Evolutionary conservation across 2,113 vertebrate genomes (phyloP).

Genomic region (Brachypodius melanocephalos): DNA sequence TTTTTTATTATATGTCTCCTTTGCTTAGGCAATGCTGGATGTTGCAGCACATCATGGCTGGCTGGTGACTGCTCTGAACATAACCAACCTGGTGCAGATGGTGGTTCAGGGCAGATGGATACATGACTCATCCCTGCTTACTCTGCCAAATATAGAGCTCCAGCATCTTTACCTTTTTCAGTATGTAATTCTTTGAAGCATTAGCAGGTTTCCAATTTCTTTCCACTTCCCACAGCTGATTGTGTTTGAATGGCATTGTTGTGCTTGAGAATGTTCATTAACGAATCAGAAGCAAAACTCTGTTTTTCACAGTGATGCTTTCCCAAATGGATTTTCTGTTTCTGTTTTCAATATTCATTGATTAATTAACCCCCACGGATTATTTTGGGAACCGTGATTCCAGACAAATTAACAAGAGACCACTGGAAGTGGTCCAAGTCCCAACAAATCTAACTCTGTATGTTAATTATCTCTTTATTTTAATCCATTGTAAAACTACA

Average conservation of each 20-base stretch:
- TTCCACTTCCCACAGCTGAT: not conserved
- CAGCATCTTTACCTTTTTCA: slow-evolving; percentile 89
- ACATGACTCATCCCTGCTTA: slow-evolving; percentile 87
- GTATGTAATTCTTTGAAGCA: slow-evolving; percentile 66
- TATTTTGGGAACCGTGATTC: slow-evolving; percentile 1
- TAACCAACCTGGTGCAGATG: slow-evolving; percentile 94
- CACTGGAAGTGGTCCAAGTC: slow-evolving; percentile 18
- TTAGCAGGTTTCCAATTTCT: not conserved
- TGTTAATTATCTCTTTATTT: slow-evolving; percentile 36
- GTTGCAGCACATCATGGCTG: slow-evolving; percentile 91
- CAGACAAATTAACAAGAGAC: slow-evolving; percentile 6
- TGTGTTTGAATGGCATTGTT: not conserved
- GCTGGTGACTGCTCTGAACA: slow-evolving; percentile 86
- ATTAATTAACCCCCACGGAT: slow-evolving; percentile 18
- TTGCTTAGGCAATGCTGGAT: slow-evolving; percentile 91
- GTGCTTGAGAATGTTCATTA: not conserved
- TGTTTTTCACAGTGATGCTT: not conserved
- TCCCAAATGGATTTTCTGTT: slow-evolving; percentile 15
- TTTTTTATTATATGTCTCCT: not conserved
- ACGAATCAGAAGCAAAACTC: not conserved
- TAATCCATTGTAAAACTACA: slow-evolving; percentile 9
- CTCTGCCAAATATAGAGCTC: slow-evolving; percentile 85
- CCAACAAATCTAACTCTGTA: slow-evolving; percentile 14
- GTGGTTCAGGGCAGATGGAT: slow-evolving; percentile 92
- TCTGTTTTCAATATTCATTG: slow-evolving; percentile 34